A percentile compares a stretch with the other conserved stretches of the same genome.
Evolutionary conservation across 2,888 invertebrate species (phyloP).

Genomic region (Ophonus ardosiacus): DNA sequence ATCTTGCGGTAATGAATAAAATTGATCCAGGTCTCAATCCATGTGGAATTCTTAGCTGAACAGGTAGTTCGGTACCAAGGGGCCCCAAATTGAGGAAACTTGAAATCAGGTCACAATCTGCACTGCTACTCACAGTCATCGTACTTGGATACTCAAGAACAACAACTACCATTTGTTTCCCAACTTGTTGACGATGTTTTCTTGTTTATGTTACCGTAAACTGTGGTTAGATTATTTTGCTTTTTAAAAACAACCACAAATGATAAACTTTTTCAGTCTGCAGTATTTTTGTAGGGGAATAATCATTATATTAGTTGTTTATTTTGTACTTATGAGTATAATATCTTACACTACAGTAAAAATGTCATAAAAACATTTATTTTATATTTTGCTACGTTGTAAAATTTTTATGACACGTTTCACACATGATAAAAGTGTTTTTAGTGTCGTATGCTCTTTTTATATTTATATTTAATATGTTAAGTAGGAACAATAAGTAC

Average conservation of each 20-base stretch:
- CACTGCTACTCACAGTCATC: constrained; percentile 1
- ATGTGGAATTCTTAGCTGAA: constrained; percentile 9
- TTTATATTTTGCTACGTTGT: not conserved
- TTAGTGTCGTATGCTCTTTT: not conserved
- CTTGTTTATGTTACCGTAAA: not conserved
- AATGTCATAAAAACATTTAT: not conserved
- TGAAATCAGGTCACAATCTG: constrained; percentile 29
- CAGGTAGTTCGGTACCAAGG: constrained; percentile 2
- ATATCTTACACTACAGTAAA: not conserved
- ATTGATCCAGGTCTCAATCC: constrained; percentile 35
- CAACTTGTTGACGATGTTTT: not conserved
- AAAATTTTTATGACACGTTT: not conserved
- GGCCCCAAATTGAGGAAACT: constrained; percentile 15
- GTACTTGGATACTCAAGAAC: not conserved
- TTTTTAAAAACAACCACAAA: not conserved
- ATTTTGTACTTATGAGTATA: not conserved
- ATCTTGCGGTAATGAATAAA: constrained; percentile 7
- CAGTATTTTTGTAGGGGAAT: not conserved
- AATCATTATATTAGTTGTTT: not conserved
- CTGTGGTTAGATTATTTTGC: not conserved
- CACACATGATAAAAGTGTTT: not conserved
- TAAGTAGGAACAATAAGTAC: not conserved
- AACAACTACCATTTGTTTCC: not conserved
- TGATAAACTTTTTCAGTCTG: not conserved
- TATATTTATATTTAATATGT: not conserved